Base-by-base conservation (phyloP, 2,113 vertebrate species). In the Oncorhynchus gorbuscha region DNA sequence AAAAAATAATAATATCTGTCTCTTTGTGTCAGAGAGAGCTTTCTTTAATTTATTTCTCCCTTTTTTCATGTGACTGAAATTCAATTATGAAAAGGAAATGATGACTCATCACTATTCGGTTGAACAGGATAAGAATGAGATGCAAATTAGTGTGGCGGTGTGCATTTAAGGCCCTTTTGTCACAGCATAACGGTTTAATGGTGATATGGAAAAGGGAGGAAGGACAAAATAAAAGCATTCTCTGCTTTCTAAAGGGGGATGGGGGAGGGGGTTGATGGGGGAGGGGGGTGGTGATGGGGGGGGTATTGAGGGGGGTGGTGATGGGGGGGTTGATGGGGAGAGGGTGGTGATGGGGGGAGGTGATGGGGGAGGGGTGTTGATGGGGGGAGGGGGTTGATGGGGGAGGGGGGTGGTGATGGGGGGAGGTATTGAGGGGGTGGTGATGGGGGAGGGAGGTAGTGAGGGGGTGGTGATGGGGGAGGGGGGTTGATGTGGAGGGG, bases 121-220 rank as follows among this genome's bases (percentile, higher is more conserved):
- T 89, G 77, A 90, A 90, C 85, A 73, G 73, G 73, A 83, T 79
- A 75, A 70, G 84, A 91, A 90, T 91, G 78, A 90, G 83, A 92
- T 92, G 89, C 88, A 89, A 89, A 92, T 92, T 80, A 85, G 83
- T 83, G 76, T 84, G 83, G 79, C 79, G 35, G 78, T 75, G 79
- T 86, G 87, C 84, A 87, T 87, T 89, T 86, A 71, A 87, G 82
- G 80, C 14, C 84, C 86, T 87, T 90, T 91, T 90, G 85, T 88
- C 86, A 90, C 84, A 78, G 73, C 78, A 75, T 85, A 87, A 87
- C 86, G 66, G 81, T 78, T 79, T 79, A 83, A 85, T 81, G 83
- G 81, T 82, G 86, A 90, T 85, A 92, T 78, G 74, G 69, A 85
- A 81, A 79, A 49, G 76, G 30, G 30, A 3, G 58, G 76, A 81